Evolutionary conservation across 2,113 vertebrate genomes (phyloP).

Genomic region (Megalops atlanticus): DNA sequence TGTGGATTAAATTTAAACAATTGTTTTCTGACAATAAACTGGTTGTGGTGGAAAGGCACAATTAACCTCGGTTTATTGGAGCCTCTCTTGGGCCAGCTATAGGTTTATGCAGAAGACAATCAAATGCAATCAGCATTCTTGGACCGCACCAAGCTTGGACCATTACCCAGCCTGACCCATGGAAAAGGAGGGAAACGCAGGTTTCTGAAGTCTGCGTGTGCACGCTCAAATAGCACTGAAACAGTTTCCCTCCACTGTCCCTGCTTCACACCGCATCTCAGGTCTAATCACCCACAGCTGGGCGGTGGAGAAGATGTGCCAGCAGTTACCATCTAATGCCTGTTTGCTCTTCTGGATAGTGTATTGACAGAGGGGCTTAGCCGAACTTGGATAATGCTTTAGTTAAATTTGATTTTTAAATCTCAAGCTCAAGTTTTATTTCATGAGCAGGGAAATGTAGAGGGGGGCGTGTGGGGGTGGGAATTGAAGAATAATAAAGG

Average conservation of each 20-base stretch:
- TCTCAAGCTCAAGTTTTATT: not conserved
- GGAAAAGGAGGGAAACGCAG: too few species aligned
- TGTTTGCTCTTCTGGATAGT: conserved; percentile 5
- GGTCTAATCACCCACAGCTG: not conserved
- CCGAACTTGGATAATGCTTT: conserved; percentile 2
- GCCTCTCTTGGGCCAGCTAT: too few species aligned
- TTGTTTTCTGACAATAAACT: too few species aligned
- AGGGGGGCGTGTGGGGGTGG: not conserved
- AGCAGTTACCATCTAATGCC: not conserved
- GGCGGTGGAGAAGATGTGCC: not conserved
- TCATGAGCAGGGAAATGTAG: not conserved
- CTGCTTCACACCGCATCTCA: not conserved
- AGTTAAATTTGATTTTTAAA: conserved; percentile 16
- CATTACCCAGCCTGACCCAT: too few species aligned
- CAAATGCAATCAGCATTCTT: too few species aligned
- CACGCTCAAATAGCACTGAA: too few species aligned
- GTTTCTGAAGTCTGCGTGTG: too few species aligned
- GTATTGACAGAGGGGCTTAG: conserved; percentile 25
- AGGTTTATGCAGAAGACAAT: too few species aligned
- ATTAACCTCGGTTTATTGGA: too few species aligned
- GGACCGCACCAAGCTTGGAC: too few species aligned
- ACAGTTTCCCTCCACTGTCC: not conserved
- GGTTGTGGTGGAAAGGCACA: too few species aligned
- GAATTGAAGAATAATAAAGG: not conserved
- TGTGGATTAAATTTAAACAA: too few species aligned